Evolutionary conservation across 2,797 vertebrate species (phyloP), one percentile per base, ranked within the genome.

Genomic region (Clarias platycephalus): DNA sequence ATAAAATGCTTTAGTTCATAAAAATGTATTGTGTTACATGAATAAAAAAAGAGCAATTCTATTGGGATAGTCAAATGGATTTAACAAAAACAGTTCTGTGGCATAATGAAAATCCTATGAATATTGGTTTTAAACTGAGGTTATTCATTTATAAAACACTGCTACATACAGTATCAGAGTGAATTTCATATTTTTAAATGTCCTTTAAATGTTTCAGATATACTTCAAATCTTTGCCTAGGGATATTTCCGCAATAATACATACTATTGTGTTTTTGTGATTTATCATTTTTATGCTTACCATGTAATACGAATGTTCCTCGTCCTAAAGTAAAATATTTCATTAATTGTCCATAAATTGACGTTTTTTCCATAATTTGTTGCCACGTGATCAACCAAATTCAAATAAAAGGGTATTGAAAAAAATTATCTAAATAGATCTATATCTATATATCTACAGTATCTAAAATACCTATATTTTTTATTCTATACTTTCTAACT

Each of bases 281-380:
- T 68, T 37, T 37, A 40, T 44, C 10, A 44, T 63, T 15, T 85
- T 84, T 79, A 80, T 89, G 79, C 87, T 53, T 76, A 15, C 40
- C 20, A 72, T 24, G 37, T n/a, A 13, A 16, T 53, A 40, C 18
- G 31, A 15, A 16, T 79, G 22, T 1, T 44, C 4, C 24, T 53
- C 37, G 34, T 34, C 16, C 18, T 68, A 66, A 66, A 26, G 5
- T 12, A 15, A 26, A 20, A 67, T 28, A 34, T 63, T 66, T 31
- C 26, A 6, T 13, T 13, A 64, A 64, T 10, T 44, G 44, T 44
- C 44, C 44, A 44, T 44, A 44, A 12, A 10, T 9, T 44, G 44
- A 44, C 44, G 9, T 12, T 44, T 44, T 44, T 44, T 26, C 13
- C 8, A 18, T 34, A 70, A 16, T 44, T 44, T 44, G 20, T 13